These are phyloP conservation scores for Etheostoma perlongum DNA, from an alignment of 2,797 vertebrate species.

Conservation along the genomic window DNA sequence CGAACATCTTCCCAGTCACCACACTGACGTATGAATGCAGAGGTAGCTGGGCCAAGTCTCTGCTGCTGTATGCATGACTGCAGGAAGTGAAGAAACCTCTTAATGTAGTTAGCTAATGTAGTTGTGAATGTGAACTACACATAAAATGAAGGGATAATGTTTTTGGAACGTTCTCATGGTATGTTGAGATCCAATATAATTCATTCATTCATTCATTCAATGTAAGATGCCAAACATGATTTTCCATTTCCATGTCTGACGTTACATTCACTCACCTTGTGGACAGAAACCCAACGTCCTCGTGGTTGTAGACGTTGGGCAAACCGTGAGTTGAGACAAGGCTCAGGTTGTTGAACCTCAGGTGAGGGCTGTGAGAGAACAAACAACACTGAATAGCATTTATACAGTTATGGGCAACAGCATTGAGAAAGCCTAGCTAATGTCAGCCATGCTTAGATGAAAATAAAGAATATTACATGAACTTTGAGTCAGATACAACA, in stretches of 20 bases:
- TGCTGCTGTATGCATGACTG: slow-evolving; percentile 90
- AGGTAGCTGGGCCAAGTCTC: slow-evolving; percentile 88
- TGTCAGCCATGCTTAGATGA: not conserved
- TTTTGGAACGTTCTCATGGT: not conserved
- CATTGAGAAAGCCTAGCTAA: not conserved
- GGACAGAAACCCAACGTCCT: slow-evolving; percentile 87
- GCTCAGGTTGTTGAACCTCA: slow-evolving; percentile 93
- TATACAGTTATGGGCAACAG: not conserved
- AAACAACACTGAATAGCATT: slow-evolving; percentile 19
- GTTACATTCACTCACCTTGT: slow-evolving; percentile 84
- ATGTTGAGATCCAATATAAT: not conserved
- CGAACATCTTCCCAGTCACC: slow-evolving; percentile 91
- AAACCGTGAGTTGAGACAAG: slow-evolving; percentile 92
- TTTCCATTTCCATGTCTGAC: not conserved
- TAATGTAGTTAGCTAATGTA: not conserved
- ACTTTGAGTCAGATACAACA: not conserved
- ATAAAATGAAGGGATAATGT: not conserved
- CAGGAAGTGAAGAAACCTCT: not conserved
- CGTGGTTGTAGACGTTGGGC: slow-evolving; percentile 73
- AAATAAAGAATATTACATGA: not conserved
- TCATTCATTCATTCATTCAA: too few species aligned
- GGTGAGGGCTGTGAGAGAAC: slow-evolving; percentile 85
- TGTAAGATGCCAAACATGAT: not conserved
- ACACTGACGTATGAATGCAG: slow-evolving; percentile 87
- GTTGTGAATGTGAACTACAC: not conserved